These are phyloP conservation scores for Chromoteleia sp. DNA, from an alignment of 2,888 invertebrate genomes.

Conservation along the genomic window DNA sequence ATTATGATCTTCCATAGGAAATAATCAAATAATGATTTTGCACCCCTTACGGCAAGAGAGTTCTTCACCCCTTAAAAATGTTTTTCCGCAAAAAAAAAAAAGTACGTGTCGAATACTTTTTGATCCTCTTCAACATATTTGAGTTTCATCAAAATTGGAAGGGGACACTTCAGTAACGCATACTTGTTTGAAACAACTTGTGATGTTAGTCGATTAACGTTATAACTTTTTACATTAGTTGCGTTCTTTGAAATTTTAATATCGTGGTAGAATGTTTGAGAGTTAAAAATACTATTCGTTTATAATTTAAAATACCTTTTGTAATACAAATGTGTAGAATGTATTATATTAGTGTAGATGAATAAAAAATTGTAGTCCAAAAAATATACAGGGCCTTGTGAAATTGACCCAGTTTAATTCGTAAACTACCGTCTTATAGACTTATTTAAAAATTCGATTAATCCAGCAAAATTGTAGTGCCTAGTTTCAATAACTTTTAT, in stretches of 20 bases:
- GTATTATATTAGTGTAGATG: not conserved
- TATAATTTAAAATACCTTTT: not conserved
- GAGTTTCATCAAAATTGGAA: too few relatives aligned
- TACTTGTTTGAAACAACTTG: constrained; percentile 47
- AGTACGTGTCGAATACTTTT: too few relatives aligned
- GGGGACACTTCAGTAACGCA: not conserved
- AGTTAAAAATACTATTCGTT: constrained; percentile 1
- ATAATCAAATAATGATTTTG: too few relatives aligned
- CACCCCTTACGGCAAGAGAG: too few relatives aligned
- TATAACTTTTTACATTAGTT: not conserved
- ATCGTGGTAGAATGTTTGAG: constrained; percentile 5
- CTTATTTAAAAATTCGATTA: too few relatives aligned
- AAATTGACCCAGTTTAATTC: not conserved
- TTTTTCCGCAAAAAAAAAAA: too few relatives aligned
- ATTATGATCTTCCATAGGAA: too few relatives aligned
- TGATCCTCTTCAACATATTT: too few relatives aligned
- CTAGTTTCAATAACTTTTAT: too few relatives aligned
- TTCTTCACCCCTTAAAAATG: too few relatives aligned
- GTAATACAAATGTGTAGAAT: not conserved
- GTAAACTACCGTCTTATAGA: constrained; percentile 4
- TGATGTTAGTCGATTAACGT: constrained; percentile 6
- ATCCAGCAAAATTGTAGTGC: too few relatives aligned
- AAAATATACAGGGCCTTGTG: not conserved
- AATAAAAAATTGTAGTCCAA: not conserved
- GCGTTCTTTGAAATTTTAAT: not conserved